These are phyloP conservation scores for Drosophila repleta DNA, from an alignment of 1,140 invertebrate genomes.

Conservation along the genomic window DNA sequence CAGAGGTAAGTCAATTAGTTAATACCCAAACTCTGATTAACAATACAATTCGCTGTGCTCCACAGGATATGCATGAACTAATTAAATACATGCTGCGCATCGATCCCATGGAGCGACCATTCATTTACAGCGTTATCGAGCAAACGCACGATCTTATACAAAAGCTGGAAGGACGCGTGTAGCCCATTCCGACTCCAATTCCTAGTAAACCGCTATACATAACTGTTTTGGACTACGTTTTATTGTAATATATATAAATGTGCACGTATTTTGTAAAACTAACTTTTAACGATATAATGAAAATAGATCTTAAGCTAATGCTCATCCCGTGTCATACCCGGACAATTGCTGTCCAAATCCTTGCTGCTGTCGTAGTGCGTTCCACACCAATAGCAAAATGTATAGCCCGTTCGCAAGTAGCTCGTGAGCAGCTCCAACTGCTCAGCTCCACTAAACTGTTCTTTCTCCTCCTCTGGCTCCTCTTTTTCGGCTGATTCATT, in stretches of 20 bases:
- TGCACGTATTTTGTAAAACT: conserved; percentile 57
- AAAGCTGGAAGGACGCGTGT: conserved; percentile 85
- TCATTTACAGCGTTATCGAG: conserved; percentile 88
- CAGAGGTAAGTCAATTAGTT: conserved; percentile 84
- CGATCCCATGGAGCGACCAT: conserved; percentile 91
- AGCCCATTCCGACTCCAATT: conserved; percentile 59
- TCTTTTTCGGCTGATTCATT: conserved; percentile 22
- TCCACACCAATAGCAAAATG: conserved; percentile 93
- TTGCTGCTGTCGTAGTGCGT: conserved; percentile 86
- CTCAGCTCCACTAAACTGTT: conserved; percentile 83
- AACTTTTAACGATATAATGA: conserved; percentile 22
- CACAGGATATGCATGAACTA: conserved; percentile 89
- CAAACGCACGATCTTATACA: conserved; percentile 86
- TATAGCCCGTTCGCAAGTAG: conserved; percentile 89
- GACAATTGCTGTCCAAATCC: conserved; percentile 88
- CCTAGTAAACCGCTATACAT: conserved; percentile 51
- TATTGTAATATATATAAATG: conserved; percentile 75
- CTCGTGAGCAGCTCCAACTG: conserved; percentile 87
- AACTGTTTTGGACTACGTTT: conserved; percentile 67
- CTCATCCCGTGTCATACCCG: conserved; percentile 87
- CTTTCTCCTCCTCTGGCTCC: conserved; percentile 56
- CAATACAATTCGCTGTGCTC: conserved; percentile 11
- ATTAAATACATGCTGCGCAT: conserved; percentile 90
- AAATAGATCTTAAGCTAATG: conserved; percentile 84
- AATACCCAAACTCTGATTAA: not conserved